These are phyloP conservation scores for Oncorhynchus gorbuscha DNA, from an alignment of 2,113 vertebrate genomes.

Conservation along the genomic window DNA sequence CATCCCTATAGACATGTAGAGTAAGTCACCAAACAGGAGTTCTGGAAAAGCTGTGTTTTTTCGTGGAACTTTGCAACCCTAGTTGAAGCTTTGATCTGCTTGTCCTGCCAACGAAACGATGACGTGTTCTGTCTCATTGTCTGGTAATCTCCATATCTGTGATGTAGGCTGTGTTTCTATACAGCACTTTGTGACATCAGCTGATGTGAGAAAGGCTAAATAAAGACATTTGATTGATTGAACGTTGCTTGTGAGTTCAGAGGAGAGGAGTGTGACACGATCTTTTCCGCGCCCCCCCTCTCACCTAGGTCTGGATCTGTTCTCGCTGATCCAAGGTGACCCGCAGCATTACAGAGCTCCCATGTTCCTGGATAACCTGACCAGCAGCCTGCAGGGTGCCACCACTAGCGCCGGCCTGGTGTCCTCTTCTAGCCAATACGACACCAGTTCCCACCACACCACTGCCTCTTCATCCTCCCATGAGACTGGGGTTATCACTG, in stretches of 20 bases:
- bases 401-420: slow-evolving; percentile 80
- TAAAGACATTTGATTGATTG: too few relatives aligned
- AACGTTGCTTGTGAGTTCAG: neutral
- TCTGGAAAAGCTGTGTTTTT: too few relatives aligned
- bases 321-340: slow-evolving; percentile 93
- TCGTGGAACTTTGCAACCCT: too few relatives aligned
- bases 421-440: slow-evolving; percentile 79
- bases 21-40: too few relatives aligned
- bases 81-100: too few relatives aligned
- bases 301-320: slow-evolving; percentile 88
- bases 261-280: neutral
- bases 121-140: neutral
- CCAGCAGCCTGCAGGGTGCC: slow-evolving; percentile 83
- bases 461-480: slow-evolving; percentile 75
- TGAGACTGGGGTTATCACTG: slow-evolving; percentile 81
- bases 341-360: slow-evolving; percentile 94
- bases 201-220: too few relatives aligned
- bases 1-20: too few relatives aligned
- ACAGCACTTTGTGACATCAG: too few relatives aligned
- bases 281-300: neutral
- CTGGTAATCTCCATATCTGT: neutral
- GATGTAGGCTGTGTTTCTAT: neutral
- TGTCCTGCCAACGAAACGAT: too few relatives aligned
- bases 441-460: slow-evolving; percentile 69
- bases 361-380: slow-evolving; percentile 95